These are phyloP conservation scores for Listronotus bonariensis DNA, from an alignment of 1,140 invertebrate genomes.

Conservation along the genomic window DNA sequence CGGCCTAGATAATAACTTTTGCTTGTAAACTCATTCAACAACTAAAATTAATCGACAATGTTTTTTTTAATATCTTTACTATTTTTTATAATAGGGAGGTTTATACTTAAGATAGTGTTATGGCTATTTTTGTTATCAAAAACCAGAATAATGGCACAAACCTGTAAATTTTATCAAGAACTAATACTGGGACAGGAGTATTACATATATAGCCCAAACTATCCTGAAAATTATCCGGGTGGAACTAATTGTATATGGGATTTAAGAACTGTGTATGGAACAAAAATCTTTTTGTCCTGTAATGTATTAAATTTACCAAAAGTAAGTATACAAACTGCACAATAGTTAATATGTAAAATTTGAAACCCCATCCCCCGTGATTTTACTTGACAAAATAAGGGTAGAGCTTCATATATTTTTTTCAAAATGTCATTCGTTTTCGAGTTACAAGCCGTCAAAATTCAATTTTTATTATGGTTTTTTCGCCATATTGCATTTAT, in stretches of 20 bases:
- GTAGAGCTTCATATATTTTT: too few species aligned
- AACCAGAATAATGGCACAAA: neutral
- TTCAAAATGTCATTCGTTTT: too few species aligned
- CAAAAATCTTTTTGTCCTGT: conserved; percentile 10
- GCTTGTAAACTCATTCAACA: too few species aligned
- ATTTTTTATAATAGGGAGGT: neutral
- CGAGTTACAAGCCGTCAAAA: too few species aligned
- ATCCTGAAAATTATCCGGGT: conserved; percentile 2
- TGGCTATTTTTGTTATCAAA: neutral
- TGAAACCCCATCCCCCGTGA: too few species aligned
- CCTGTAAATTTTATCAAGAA: neutral
- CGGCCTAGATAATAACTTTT: too few species aligned
- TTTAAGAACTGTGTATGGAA: conserved; percentile 6
- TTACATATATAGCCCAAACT: neutral
- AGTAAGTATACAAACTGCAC: conserved; percentile 1
- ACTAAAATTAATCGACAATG: too few species aligned
- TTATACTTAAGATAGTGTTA: neutral
- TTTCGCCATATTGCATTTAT: too few species aligned
- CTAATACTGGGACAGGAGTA: conserved; percentile 8
- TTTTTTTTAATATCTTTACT: too few species aligned
- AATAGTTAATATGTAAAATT: neutral
- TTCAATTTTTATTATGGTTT: too few species aligned
- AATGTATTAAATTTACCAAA: neutral
- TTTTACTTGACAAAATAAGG: too few species aligned
- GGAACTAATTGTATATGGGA: conserved; percentile 2